Conservation (phyloP, 2,113 vertebrate genomes). For the Actinemys pallida region DNA sequence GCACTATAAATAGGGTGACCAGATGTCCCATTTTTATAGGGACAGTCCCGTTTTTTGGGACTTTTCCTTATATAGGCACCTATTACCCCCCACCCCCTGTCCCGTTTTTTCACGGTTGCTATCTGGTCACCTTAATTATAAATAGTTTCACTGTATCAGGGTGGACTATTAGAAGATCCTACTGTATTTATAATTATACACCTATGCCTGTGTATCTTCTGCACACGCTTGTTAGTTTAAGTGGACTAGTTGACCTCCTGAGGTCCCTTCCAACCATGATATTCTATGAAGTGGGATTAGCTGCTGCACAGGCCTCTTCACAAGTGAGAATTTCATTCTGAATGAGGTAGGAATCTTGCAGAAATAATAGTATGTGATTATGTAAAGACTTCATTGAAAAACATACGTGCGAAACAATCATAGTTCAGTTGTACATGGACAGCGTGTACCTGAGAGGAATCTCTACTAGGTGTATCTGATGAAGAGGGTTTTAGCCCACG, state of each 20-base stretch:
- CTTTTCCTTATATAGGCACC: too few relatives aligned
- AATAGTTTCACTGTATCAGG: too few relatives aligned
- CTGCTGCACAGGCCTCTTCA: background rate
- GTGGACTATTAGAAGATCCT: background rate
- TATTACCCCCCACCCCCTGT: too few relatives aligned
- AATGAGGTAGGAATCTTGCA: background rate
- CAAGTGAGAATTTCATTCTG: background rate
- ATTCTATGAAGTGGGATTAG: background rate
- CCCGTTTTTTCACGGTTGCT: too few relatives aligned
- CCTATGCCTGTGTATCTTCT: background rate
- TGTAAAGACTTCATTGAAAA: background rate
- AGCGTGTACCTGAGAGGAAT: background rate
- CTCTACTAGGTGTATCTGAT: background rate
- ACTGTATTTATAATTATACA: background rate
- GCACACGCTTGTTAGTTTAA: background rate
- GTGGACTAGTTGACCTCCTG: too few relatives aligned
- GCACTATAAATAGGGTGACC: background rate
- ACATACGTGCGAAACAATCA: background rate
- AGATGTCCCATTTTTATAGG: too few relatives aligned
- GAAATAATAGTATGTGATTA: background rate
- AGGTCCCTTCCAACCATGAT: too few relatives aligned
- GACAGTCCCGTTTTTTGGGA: too few relatives aligned
- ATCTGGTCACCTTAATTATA: too few relatives aligned
- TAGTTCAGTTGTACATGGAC: background rate
- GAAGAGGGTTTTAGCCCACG: too few relatives aligned